Evolutionary conservation across 2,888 invertebrate species (phyloP).

Genomic region (Leptinotarsa juncta): DNA sequence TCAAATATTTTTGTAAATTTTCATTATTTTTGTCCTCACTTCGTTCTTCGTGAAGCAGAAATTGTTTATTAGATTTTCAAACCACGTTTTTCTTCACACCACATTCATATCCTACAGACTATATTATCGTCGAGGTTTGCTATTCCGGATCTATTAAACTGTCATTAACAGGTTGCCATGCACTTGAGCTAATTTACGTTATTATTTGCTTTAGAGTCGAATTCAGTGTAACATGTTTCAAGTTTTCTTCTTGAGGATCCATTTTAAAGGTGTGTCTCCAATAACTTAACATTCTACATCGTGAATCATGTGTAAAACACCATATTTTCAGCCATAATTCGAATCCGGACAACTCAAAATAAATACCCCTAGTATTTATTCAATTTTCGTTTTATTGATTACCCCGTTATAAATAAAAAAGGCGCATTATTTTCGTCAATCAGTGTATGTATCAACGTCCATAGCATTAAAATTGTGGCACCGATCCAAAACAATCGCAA

Average conservation of each 20-base stretch:
- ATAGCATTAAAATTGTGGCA: conserved; percentile 42
- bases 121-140: neutral
- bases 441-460: conserved; percentile 26
- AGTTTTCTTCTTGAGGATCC: neutral
- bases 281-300: neutral
- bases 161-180: neutral
- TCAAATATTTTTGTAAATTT: too few species aligned
- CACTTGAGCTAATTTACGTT: neutral
- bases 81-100: too few species aligned
- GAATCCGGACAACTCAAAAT: neutral
- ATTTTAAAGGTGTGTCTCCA: neutral
- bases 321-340: neutral
- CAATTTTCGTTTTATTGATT: neutral
- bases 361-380: conserved; percentile 8
- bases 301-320: neutral
- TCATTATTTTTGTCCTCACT: too few species aligned
- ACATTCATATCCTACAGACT: neutral
- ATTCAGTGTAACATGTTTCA: neutral
- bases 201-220: neutral
- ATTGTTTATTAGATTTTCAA: too few species aligned
- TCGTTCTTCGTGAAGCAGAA: too few species aligned
- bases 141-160: neutral
- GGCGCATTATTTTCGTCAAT: conserved; percentile 24
- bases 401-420: conserved; percentile 11
- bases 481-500: conserved; percentile 42